Evolutionary conservation across 2,888 invertebrate species (phyloP).

Genomic region (Leptopilina syphax): DNA sequence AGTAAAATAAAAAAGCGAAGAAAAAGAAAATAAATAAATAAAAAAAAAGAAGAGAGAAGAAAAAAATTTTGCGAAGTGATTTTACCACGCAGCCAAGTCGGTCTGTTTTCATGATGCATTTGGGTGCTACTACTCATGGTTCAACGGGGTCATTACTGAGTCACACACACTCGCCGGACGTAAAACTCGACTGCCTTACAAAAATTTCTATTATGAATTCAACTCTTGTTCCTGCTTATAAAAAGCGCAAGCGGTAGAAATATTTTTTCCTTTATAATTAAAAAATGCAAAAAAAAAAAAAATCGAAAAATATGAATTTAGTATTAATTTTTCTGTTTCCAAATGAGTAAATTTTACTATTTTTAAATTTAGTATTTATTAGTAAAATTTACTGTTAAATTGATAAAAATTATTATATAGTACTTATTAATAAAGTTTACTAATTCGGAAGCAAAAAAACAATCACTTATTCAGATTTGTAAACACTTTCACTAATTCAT

Average conservation of each 20-base stretch:
- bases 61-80: slow-evolving; percentile 47
- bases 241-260: neutral
- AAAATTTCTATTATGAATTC: slow-evolving; percentile 67
- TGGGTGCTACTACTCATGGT: slow-evolving; percentile 59
- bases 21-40: no score
- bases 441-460: no score
- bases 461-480: no score
- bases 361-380: no score
- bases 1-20: no score
- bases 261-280: neutral
- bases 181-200: slow-evolving; percentile 56
- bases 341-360: no score
- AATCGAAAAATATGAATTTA: no score
- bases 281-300: neutral
- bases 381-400: no score
- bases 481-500: no score
- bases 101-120: slow-evolving; percentile 46
- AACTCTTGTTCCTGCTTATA: slow-evolving; percentile 2
- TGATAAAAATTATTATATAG: no score
- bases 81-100: slow-evolving; percentile 50
- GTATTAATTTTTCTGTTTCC: no score
- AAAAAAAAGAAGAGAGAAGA: slow-evolving; percentile 41
- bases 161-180: slow-evolving; percentile 70
- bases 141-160: slow-evolving; percentile 74
- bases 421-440: no score